Conservation (phyloP, 2,888 invertebrate species). For the Macaria liturata region DNA sequence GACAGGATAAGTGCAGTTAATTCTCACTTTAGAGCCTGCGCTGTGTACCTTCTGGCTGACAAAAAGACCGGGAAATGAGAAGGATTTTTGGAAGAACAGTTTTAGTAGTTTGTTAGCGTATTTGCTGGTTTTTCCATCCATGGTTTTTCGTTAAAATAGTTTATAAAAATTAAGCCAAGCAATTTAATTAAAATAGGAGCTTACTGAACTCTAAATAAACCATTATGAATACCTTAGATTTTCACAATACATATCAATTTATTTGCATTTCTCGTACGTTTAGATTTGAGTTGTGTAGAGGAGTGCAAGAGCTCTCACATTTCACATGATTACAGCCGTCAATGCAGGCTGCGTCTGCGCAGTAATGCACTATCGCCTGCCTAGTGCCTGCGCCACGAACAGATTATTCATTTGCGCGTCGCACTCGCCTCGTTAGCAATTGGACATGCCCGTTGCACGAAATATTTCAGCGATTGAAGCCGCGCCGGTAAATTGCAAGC, state of each 20-base stretch:
- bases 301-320: constrained; percentile 15
- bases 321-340: constrained; percentile 28
- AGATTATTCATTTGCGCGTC: constrained; percentile 80
- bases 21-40: constrained; percentile 52
- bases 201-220: too few relatives aligned
- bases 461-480: constrained; percentile 83
- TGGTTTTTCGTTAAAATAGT: too few relatives aligned
- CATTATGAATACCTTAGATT: too few relatives aligned
- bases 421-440: constrained; percentile 82
- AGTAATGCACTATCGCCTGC: constrained; percentile 53
- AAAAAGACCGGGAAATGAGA: constrained; percentile 8
- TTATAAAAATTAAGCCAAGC: too few relatives aligned
- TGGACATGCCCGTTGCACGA: constrained; percentile 82
- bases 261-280: not conserved
- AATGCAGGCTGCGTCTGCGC: constrained; percentile 39
- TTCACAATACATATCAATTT: not conserved
- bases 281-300: not conserved
- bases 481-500: constrained; percentile 78
- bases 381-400: constrained; percentile 62
- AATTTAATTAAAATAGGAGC: too few relatives aligned
- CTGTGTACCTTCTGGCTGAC: constrained; percentile 5
- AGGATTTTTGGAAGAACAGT: not conserved
- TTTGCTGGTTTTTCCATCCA: too few relatives aligned
- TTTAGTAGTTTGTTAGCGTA: too few relatives aligned
- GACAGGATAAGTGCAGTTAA: constrained; percentile 77